Percentiles rank a stretch among this genome's conserved stretches.
phyloP scores from a whole-genome alignment of 2,888 invertebrate genomes.

The Steinernema hermaphroditum region DNA sequence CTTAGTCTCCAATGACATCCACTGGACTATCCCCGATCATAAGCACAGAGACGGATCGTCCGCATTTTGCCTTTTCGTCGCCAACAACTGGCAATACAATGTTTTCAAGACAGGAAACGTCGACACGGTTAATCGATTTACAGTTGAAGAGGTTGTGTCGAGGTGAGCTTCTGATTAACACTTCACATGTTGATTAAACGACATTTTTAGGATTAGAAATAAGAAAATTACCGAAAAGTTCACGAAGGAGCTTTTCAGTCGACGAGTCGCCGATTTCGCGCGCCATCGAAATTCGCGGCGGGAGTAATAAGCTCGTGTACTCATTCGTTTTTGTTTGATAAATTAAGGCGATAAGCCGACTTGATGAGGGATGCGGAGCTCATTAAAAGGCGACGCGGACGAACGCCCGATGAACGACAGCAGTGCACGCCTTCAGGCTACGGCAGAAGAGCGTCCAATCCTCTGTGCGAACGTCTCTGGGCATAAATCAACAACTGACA shows the following conservation, averaged over 20 bases:
- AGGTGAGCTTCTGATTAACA: conserved; percentile 29
- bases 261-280: conserved; percentile 15
- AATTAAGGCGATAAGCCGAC: conserved; percentile 15
- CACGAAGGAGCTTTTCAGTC: conserved; percentile 11
- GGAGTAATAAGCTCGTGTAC: background rate
- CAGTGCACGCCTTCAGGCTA: too few species aligned
- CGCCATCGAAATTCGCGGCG: background rate
- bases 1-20: conserved; percentile 61
- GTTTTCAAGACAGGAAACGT: conserved; percentile 63
- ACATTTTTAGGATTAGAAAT: background rate
- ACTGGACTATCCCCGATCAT: conserved; percentile 66
- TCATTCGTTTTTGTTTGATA: conserved; percentile 1
- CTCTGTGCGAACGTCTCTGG: background rate
- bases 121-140: conserved; percentile 61
- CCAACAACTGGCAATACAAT: conserved; percentile 62
- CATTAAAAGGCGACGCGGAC: background rate
- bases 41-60: conserved; percentile 59
- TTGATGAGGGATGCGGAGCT: conserved; percentile 5
- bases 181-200: background rate
- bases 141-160: conserved; percentile 58
- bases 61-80: conserved; percentile 62
- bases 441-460: too few species aligned
- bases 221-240: conserved; percentile 13
- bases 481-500: background rate
- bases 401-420: background rate